These are phyloP conservation scores for Alethe diademata DNA, from an alignment of 2,113 vertebrate genomes.

Conservation along the genomic window DNA sequence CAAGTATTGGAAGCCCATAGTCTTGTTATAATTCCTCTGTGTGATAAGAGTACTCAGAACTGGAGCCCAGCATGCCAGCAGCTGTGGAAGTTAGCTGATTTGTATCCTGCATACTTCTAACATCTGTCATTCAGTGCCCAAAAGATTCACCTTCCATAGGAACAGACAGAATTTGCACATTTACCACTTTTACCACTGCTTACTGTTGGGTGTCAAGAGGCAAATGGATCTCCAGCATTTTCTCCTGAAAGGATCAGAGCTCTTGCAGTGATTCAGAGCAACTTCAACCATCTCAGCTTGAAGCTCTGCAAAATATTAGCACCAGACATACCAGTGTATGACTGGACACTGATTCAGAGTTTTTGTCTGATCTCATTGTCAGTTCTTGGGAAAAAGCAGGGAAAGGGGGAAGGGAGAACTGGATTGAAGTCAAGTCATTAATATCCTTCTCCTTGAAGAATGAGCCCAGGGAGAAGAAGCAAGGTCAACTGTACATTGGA, in stretches of 20 bases:
- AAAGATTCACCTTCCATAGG: neutral
- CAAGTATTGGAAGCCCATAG: neutral
- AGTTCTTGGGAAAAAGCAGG: neutral
- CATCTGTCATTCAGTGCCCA: neutral
- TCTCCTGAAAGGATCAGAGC: neutral
- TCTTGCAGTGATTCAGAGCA: neutral
- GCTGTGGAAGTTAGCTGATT: neutral
- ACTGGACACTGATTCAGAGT: conserved; percentile 6
- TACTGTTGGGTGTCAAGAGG: neutral
- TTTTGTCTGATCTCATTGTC: neutral
- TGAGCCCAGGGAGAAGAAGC: neutral
- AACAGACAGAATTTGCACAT: neutral
- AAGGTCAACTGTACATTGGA: neutral
- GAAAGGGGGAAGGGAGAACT: neutral
- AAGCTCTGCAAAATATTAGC: neutral
- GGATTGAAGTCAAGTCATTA: neutral
- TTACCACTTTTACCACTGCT: neutral
- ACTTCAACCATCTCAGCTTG: neutral
- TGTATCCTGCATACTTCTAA: neutral
- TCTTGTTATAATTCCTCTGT: neutral
- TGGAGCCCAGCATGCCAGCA: neutral
- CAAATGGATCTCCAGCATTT: neutral
- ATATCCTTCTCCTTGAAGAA: neutral
- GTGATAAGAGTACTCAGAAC: neutral
- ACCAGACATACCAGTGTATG: neutral